phyloP scores from a whole-genome alignment of 1,140 invertebrate genomes.

The Oppia nitens region DNA sequence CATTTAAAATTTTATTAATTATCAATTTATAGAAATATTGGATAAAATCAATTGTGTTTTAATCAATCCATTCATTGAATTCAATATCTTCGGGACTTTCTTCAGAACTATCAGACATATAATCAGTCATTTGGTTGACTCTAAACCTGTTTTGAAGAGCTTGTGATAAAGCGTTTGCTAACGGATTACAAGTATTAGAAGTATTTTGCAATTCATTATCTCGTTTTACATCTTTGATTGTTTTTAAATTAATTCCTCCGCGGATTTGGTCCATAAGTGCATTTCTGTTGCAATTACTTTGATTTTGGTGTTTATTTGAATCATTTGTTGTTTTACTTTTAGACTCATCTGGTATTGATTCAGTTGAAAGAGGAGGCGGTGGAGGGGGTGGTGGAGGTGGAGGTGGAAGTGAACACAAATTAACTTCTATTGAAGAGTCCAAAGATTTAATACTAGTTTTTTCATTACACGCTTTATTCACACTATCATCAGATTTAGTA shows the following conservation, averaged over 20 bases:
- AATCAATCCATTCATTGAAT: background rate
- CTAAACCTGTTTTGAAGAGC: conserved; percentile 52
- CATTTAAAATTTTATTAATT: too few relatives aligned
- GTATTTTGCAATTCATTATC: background rate
- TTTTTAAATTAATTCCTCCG: conserved; percentile 34
- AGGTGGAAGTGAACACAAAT: conserved; percentile 16
- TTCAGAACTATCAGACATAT: conserved; percentile 21
- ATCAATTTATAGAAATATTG: too few relatives aligned
- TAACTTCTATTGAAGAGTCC: too few relatives aligned
- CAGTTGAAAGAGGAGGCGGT: conserved; percentile 15
- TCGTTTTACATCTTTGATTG: conserved; percentile 22
- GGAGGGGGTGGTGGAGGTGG: conserved; percentile 12
- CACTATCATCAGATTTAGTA: background rate
- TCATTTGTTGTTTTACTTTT: too few relatives aligned
- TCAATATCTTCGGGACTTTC: conserved; percentile 32
- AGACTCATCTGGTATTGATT: too few relatives aligned
- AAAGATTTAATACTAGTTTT: too few relatives aligned
- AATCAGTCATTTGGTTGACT: conserved; percentile 40
- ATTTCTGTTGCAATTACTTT: conserved; percentile 29
- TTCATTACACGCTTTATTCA: background rate
- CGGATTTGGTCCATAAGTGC: conserved; percentile 61
- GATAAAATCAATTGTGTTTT: background rate
- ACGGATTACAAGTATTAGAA: conserved; percentile 13
- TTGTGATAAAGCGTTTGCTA: conserved; percentile 54
- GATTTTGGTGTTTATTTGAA: too few relatives aligned